A percentile compares a stretch with the other conserved stretches of the same genome.
Evolutionary conservation across 1,140 invertebrate genomes (phyloP).

Genomic region (Tyrophagus putrescentiae): DNA sequence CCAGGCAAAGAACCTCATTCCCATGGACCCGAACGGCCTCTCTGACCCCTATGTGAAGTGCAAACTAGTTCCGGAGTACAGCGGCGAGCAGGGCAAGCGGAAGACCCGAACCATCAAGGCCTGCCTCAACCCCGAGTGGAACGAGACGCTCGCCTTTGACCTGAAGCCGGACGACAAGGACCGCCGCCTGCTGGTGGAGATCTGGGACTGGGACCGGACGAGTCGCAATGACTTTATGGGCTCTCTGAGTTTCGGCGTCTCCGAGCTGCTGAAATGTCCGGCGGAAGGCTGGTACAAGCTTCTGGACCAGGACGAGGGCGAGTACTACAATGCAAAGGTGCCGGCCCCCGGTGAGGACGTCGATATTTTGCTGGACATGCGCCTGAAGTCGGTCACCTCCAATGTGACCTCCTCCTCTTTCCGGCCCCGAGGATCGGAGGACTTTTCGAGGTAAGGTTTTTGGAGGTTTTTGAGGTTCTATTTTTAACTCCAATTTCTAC

Average conservation of each 20-base stretch:
- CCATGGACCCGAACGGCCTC: conserved; percentile 98
- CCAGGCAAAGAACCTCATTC: conserved; percentile 91
- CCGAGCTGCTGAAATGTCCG: conserved; percentile 81
- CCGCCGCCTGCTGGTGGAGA: conserved; percentile 78
- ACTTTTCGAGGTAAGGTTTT: too few relatives aligned
- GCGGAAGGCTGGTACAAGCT: conserved; percentile 96
- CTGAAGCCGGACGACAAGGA: conserved; percentile 90
- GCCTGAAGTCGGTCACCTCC: conserved; percentile 15
- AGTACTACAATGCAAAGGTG: conserved; percentile 95
- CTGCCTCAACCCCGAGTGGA: conserved; percentile 89
- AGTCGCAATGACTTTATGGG: conserved; percentile 99
- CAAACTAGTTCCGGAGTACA: conserved; percentile 88
- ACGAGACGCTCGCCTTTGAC: conserved; percentile 83
- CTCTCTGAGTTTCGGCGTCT: conserved; percentile 92
- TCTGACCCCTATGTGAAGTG: conserved; percentile 90
- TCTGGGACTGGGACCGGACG: conserved; percentile 99
- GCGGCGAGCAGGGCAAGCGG: conserved; percentile 74
- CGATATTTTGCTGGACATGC: conserved; percentile 53
- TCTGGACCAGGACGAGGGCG: conserved; percentile 91
- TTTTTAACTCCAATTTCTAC: too few relatives aligned
- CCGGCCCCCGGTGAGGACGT: conserved; percentile 80
- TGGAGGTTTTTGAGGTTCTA: too few relatives aligned
- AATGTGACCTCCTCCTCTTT: background rate
- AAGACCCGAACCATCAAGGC: conserved; percentile 95
- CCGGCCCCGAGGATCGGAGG: too few relatives aligned